Base-by-base conservation (phyloP, 2,888 invertebrate genomes). In the Chrysolina haemoptera region DNA sequence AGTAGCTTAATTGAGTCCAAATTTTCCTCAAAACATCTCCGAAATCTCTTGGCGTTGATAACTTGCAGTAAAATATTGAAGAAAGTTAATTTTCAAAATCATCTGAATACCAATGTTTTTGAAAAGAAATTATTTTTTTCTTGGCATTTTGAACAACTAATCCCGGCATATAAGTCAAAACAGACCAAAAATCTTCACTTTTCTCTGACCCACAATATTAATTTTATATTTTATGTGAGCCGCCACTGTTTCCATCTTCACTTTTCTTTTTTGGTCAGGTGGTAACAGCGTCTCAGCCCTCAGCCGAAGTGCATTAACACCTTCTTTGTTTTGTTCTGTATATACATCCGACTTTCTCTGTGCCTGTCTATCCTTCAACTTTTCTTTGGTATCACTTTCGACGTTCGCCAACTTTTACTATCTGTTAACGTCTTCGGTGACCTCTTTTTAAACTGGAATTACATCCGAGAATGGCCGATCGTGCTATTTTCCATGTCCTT, bases 301-400 rank as follows among this genome's bases (percentile, higher is more conserved):
- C 43, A 22, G 43, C 63, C 62, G 64, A 70, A 55, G 4, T 74
- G 74, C 74, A 79, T 80, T 80, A 78, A 71, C 79, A 77, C 77
- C 77, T 68, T 80, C 80, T 85, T 86, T 87, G 87, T 88, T 88
- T 87, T 87, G 87, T 82, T 87, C 87, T 83, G 83, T 83, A 82
- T 83, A 83, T 87, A 83, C 86, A 86, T 87, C 87, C 84, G 82
- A 79, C 83, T 83, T 84, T 84, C 80, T 83, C 84, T 82, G 84
- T 85, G 71, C 73, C 74, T 77, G 80, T 76, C 78, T 84, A 82
- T 86, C 84, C 85, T 84, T 82, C 81, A 78, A 81, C 74, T 83
- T 82, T 79, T 76, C 76, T 75, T 73, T 75, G 74, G 76, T 79
- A 74, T 76, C 76, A 71, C 76, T 77, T 77, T 78, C 77, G 71